These are phyloP conservation scores for Drosophila burlai DNA, from an alignment of 1,140 invertebrate species.

Conservation along the genomic window DNA sequence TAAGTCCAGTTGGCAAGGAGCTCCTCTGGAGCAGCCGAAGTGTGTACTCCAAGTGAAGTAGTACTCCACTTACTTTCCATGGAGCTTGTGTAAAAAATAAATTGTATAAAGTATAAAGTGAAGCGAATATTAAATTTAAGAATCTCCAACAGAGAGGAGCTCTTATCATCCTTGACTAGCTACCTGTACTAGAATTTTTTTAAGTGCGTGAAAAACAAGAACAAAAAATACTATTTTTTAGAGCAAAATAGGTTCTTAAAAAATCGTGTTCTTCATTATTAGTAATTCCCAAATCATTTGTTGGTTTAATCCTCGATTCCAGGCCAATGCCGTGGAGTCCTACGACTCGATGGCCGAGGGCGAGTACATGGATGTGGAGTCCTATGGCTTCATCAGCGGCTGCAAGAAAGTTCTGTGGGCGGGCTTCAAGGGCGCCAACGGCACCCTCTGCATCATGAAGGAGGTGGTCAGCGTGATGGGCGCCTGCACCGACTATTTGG, in stretches of 20 bases:
- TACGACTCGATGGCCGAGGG: conserved; percentile 2
- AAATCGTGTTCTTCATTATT: too few species aligned
- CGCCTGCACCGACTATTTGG: conserved; percentile 46
- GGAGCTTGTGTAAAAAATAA: neutral
- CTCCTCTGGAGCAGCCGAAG: neutral
- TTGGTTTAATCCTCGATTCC: too few species aligned
- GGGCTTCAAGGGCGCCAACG: conserved; percentile 42
- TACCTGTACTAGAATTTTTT: neutral
- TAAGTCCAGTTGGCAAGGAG: conserved; percentile 34
- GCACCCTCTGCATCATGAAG: conserved; percentile 58
- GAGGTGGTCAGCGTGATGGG: conserved; percentile 30
- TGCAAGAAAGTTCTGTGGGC: conserved; percentile 19
- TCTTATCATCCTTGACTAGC: too few species aligned
- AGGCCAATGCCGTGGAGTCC: conserved; percentile 34
- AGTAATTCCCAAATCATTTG: too few species aligned
- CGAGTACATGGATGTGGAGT: conserved; percentile 53
- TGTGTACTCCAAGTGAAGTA: neutral
- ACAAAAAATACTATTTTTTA: too few species aligned
- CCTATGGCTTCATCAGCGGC: conserved; percentile 16
- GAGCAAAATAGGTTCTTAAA: too few species aligned
- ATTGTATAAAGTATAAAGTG: neutral
- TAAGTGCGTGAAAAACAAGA: neutral
- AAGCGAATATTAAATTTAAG: neutral
- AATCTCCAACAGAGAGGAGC: neutral
- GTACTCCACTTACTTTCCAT: neutral